Conservation (phyloP, 2,113 vertebrate species). For the Morone chrysops region DNA sequence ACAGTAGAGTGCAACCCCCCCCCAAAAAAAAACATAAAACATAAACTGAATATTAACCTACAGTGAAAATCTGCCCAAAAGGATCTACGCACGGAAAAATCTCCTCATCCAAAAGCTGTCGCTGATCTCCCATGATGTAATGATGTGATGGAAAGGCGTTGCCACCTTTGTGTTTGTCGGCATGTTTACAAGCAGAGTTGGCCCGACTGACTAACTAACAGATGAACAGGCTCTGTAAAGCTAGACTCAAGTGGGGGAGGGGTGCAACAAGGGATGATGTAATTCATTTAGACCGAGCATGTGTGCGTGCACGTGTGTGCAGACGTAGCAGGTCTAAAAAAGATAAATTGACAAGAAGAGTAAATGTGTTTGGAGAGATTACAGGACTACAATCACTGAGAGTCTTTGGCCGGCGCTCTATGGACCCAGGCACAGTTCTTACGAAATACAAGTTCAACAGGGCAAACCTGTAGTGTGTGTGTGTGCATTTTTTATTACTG, state of each 20-base stretch:
- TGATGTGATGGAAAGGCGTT: conserved; percentile 1
- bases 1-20: background rate
- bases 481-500: background rate
- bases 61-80: background rate
- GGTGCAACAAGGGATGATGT: conserved; percentile 70
- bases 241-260: conserved; percentile 48
- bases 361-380: background rate
- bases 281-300: conserved; percentile 64
- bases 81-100: background rate
- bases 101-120: background rate
- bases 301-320: background rate
- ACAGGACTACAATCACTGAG: too few species aligned
- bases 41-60: too few species aligned
- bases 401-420: background rate
- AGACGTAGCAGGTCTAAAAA: background rate
- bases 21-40: too few species aligned
- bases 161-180: conserved; percentile 46
- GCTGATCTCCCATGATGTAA: conserved; percentile 1
- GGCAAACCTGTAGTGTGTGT: background rate
- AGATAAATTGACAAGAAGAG: background rate
- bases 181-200: conserved; percentile 49
- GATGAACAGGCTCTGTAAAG: conserved; percentile 52
- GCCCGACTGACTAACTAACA: conserved; percentile 36
- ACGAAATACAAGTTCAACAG: background rate
- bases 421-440: background rate